Evolutionary conservation across 1,140 invertebrate species (phyloP).

Genomic region (Orius insidiosus): DNA sequence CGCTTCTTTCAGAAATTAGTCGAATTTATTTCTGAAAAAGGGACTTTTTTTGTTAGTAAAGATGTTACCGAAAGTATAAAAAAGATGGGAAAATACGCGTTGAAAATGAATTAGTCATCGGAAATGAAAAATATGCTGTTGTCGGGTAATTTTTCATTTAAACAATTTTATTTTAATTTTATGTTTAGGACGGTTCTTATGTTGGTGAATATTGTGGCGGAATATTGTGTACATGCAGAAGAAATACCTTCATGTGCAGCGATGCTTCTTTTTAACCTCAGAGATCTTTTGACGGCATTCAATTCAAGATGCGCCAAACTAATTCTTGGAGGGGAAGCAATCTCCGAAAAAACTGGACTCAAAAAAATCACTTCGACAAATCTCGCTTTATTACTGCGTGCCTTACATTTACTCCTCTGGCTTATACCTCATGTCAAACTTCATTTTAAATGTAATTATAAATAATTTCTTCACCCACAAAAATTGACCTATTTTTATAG

Average conservation of each 20-base stretch:
- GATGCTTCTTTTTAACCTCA: constrained; percentile 40
- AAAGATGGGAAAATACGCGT: constrained; percentile 24
- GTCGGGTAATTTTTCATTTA: no score
- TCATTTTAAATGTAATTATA: constrained; percentile 37
- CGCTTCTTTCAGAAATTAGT: constrained; percentile 36
- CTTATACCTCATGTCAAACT: constrained; percentile 48
- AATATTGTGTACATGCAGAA: constrained; percentile 40
- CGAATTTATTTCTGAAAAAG: constrained; percentile 42
- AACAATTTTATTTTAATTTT: constrained; percentile 8
- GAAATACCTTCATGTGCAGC: constrained; percentile 30
- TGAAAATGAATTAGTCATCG: constrained; percentile 42
- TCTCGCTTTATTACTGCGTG: constrained; percentile 78
- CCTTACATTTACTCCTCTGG: constrained; percentile 64
- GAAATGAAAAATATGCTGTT: constrained; percentile 67
- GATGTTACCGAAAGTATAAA: constrained; percentile 15
- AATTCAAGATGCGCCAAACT: constrained; percentile 88
- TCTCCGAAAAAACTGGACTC: constrained; percentile 73
- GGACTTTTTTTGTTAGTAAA: constrained; percentile 20
- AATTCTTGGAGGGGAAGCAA: constrained; percentile 85
- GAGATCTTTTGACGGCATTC: constrained; percentile 75
- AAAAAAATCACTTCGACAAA: constrained; percentile 94
- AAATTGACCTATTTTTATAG: constrained; percentile 14
- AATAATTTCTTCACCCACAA: background rate
- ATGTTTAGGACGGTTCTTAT: constrained; percentile 36
- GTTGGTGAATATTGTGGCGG: constrained; percentile 39